phyloP scores from a whole-genome alignment of 2,797 vertebrate species.

The Pseudocheirus occidentalis region DNA sequence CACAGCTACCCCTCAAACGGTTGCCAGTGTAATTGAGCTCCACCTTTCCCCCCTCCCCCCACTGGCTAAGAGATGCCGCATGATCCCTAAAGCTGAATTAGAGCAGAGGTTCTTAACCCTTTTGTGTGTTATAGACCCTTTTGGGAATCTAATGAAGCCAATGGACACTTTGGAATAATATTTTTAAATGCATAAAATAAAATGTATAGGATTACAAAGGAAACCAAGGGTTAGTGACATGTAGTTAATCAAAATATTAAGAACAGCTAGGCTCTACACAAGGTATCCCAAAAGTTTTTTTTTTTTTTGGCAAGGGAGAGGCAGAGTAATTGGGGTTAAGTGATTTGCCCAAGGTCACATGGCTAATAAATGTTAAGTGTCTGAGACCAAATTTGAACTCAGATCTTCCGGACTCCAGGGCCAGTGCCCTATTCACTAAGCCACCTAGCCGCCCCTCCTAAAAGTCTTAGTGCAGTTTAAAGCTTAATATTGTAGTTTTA shows the following conservation, averaged over 20 bases:
- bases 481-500: background rate
- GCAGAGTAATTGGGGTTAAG: no score
- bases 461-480: background rate
- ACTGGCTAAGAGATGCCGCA: background rate
- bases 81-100: background rate
- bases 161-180: background rate
- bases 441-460: no score
- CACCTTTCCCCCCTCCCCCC: no score
- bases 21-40: no score
- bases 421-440: no score
- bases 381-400: no score
- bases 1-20: background rate
- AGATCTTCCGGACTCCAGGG: no score
- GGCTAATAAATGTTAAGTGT: no score
- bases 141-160: background rate
- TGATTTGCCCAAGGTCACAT: no score
- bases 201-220: background rate
- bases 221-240: background rate
- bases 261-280: background rate
- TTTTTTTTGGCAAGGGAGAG: no score
- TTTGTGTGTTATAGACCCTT: background rate
- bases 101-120: background rate
- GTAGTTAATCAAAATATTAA: background rate
- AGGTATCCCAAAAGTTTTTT: background rate
- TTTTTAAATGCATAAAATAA: background rate